A percentile compares a stretch with the other conserved stretches of the same genome.
Evolutionary conservation across 2,888 invertebrate species (phyloP).

Genomic region (Cryptophagus acutangulus): DNA sequence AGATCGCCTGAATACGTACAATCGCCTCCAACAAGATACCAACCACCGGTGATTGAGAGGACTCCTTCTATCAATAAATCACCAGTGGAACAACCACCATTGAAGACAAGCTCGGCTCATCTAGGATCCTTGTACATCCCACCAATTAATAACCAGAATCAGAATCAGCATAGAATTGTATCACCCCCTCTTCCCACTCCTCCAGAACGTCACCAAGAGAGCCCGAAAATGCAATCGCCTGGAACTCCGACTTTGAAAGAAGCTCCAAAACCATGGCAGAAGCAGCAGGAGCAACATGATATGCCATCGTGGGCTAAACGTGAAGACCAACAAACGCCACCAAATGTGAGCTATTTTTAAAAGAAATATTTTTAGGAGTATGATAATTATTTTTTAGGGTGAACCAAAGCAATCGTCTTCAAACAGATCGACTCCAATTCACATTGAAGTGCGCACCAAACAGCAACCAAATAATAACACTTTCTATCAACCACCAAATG

Average conservation of each 20-base stretch:
- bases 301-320: conserved; percentile 52
- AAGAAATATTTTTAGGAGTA: background rate
- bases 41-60: conserved; percentile 33
- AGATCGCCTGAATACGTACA: conserved; percentile 5
- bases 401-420: too few species aligned
- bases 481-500: conserved; percentile 14
- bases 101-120: conserved; percentile 38
- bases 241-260: conserved; percentile 52
- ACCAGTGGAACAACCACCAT: conserved; percentile 20
- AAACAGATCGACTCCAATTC: background rate
- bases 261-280: conserved; percentile 59
- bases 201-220: conserved; percentile 26
- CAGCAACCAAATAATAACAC: conserved; percentile 2
- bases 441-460: conserved; percentile 1
- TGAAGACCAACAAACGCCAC: conserved; percentile 20
- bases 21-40: conserved; percentile 37
- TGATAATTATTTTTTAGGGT: too few species aligned
- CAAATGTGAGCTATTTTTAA: background rate
- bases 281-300: conserved; percentile 47
- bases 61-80: conserved; percentile 18
- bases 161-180: conserved; percentile 14
- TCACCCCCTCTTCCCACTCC: conserved; percentile 35
- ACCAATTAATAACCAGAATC: conserved; percentile 38
- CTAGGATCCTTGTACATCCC: conserved; percentile 56
- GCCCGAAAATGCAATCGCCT: conserved; percentile 40